Conservation (phyloP, 2,797 vertebrate species). For the Sciurus vulgaris region DNA sequence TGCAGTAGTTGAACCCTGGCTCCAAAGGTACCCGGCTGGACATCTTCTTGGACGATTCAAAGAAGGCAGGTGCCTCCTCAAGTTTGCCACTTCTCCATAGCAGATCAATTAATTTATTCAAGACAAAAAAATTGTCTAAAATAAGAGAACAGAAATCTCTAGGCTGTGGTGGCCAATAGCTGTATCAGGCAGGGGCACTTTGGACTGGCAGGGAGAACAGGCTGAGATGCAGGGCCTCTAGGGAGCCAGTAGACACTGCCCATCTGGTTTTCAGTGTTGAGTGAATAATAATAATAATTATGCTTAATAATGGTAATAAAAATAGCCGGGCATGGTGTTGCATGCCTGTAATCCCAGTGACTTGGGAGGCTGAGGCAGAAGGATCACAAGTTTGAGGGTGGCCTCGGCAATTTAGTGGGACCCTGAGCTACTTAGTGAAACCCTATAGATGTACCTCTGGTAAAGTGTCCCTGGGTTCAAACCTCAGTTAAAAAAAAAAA, state of each 20-base stretch:
- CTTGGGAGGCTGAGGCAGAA: too few species aligned
- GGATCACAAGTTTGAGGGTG: too few species aligned
- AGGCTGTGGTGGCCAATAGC: neutral
- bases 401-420: too few species aligned
- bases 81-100: constrained; percentile 86
- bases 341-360: too few species aligned
- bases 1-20: constrained; percentile 87
- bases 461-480: too few species aligned
- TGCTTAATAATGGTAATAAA: neutral
- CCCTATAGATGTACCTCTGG: too few species aligned
- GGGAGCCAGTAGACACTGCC: neutral
- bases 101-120: constrained; percentile 85
- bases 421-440: too few species aligned
- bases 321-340: too few species aligned
- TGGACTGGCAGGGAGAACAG: neutral
- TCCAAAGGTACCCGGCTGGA: constrained; percentile 80
- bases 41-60: constrained; percentile 80
- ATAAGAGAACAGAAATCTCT: constrained; percentile 38
- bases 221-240: neutral
- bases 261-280: neutral
- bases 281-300: neutral
- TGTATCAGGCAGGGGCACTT: neutral
- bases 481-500: too few species aligned
- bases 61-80: constrained; percentile 81
- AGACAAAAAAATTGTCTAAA: constrained; percentile 85